Evolutionary conservation across 1,140 invertebrate species (phyloP), one percentile per base, ranked within the genome.

Genomic region (Onthophagus taurus): DNA sequence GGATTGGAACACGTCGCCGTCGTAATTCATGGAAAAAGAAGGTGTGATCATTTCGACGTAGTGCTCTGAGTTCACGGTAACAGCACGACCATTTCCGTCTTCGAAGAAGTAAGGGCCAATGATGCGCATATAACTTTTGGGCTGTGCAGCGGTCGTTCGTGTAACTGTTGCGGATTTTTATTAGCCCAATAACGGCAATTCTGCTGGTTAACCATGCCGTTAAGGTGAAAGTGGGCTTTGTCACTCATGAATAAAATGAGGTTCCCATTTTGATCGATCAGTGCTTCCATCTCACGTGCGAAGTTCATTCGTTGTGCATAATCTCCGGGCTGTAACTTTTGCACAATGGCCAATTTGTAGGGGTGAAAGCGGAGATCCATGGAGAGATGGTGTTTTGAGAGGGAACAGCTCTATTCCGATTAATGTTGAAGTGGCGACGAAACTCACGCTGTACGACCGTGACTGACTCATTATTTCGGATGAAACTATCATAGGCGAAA

Each of bases 11-110:
- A 24, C 19, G 17, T 26, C 31, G 23, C 8, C 17, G 33, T 36
- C 35, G 21, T 18, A 44, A 36, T 19, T 35, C 36, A 20, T 43
- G 29, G n/a, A n/a, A n/a, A n/a, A n/a, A n/a, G n/a, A n/a, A n/a
- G n/a, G n/a, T n/a, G n/a, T n/a, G 29, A 43, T 33, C 41, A 43
- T 43, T 11, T 31, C 18, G 33, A 43, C 41, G 41, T 31, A 43
- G 30, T 30, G 41, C 9, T 44, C 14, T 13, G 43, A 44, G 26
- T 35, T 44, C n/a, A 44, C 24, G 20, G 21, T 37, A 14, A 44
- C 43, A 2, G 33, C 6, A 14, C 31, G 20, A 2, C 43, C 31
- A 18, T 3, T 16, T 20, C n/a, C n/a, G n/a, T 44, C 31, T 23
- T 43, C 29, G 19, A 17, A 43, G 19, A 44, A 44, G 18, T 37